phyloP scores from a whole-genome alignment of 2,797 vertebrate genomes.

The Danio albolineatus region DNA sequence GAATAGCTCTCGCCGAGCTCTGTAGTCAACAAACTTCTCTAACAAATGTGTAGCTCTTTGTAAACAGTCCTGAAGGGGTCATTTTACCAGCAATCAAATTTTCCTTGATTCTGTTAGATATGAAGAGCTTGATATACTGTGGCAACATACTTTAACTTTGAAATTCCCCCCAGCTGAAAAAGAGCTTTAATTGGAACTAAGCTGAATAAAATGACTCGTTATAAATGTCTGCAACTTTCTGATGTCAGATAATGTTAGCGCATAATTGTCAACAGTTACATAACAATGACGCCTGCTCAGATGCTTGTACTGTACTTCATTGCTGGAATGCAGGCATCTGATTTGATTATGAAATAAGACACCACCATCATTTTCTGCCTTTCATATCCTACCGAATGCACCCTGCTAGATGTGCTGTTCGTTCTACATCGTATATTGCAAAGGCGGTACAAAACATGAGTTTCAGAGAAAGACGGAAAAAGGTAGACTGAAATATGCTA shows the following conservation, averaged over 20 bases:
- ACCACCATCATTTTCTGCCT: neutral
- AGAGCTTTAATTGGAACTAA: neutral
- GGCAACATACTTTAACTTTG: neutral
- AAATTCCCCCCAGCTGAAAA: neutral
- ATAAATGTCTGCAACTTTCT: neutral
- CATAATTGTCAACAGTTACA: neutral
- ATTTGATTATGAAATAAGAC: constrained; percentile 13
- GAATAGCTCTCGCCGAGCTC: constrained; percentile 10
- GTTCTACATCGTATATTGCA: no score
- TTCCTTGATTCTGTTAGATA: constrained; percentile 1
- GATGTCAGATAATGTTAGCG: neutral
- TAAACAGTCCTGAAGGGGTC: constrained; percentile 5
- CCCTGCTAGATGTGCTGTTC: neutral
- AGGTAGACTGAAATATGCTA: no score
- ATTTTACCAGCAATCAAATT: constrained; percentile 10
- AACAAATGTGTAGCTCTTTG: constrained; percentile 13
- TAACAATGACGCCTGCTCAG: neutral
- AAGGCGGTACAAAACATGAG: no score
- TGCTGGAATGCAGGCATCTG: constrained; percentile 6
- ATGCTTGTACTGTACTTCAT: neutral
- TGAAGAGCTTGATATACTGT: constrained; percentile 7
- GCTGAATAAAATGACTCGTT: neutral
- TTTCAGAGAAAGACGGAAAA: no score
- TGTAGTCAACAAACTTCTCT: constrained; percentile 19
- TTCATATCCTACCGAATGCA: neutral